Evolutionary conservation across 2,888 invertebrate species (phyloP).

Genomic region (Nomada fucata): DNA sequence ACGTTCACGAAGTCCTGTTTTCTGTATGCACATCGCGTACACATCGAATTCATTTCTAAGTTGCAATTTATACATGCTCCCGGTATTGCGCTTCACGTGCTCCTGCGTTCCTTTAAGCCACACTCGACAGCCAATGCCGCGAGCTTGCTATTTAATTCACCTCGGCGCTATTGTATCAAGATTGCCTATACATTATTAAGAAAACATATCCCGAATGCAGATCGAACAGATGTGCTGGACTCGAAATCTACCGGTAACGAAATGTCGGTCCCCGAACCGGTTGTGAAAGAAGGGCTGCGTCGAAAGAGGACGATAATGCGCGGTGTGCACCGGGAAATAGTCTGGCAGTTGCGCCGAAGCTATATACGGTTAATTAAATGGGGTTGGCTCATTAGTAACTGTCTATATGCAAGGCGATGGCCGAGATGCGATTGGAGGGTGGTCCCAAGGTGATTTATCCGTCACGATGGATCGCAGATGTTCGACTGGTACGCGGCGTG

Average conservation of each 20-base stretch:
- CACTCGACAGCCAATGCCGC: too few relatives aligned
- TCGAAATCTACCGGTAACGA: conserved; percentile 46
- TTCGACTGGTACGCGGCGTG: conserved; percentile 72
- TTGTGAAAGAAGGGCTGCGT: conserved; percentile 28
- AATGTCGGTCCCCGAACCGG: conserved; percentile 43
- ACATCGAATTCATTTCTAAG: too few relatives aligned
- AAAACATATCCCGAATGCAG: conserved; percentile 4
- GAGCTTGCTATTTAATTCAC: neutral
- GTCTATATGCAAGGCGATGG: conserved; percentile 78
- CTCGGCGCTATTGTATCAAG: neutral
- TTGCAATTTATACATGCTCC: too few relatives aligned
- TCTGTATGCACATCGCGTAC: too few relatives aligned
- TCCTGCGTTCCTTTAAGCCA: too few relatives aligned
- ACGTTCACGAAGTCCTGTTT: too few relatives aligned
- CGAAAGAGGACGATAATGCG: conserved; percentile 53
- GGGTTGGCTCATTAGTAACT: conserved; percentile 77
- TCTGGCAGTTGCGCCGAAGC: conserved; percentile 73
- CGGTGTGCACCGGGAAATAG: conserved; percentile 67
- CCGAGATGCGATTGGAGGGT: conserved; percentile 76
- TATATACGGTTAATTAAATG: conserved; percentile 77
- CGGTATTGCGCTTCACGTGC: too few relatives aligned
- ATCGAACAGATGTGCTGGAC: conserved; percentile 60
- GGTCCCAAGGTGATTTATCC: conserved; percentile 78
- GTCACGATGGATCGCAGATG: conserved; percentile 77
- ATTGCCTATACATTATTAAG: conserved; percentile 15